These are phyloP conservation scores for Hirtodrosophila confusa DNA, from an alignment of 2,888 invertebrate species.

Conservation along the genomic window DNA sequence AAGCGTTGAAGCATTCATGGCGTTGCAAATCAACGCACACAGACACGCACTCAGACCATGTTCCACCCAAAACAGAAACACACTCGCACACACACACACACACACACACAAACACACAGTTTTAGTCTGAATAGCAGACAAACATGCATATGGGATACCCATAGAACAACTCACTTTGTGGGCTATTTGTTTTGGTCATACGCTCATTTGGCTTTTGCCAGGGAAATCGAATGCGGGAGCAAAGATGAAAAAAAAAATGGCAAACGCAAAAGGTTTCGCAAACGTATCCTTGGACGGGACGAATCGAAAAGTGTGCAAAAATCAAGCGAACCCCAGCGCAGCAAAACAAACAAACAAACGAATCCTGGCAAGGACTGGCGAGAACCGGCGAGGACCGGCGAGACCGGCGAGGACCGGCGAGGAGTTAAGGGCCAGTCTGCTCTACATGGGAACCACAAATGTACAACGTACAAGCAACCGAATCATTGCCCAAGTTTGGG, in stretches of 20 bases:
- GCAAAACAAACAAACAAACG: slow-evolving; percentile 59
- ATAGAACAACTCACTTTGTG: slow-evolving; percentile 76
- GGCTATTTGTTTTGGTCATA: slow-evolving; percentile 78
- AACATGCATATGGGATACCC: slow-evolving; percentile 53
- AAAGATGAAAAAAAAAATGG: slow-evolving; percentile 23
- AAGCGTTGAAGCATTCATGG: slow-evolving; percentile 79
- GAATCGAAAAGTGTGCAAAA: slow-evolving; percentile 60
- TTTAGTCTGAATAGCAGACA: slow-evolving; percentile 6
- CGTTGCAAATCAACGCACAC: slow-evolving; percentile 66
- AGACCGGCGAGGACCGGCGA: neutral
- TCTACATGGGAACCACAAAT: slow-evolving; percentile 52
- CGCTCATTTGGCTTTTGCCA: slow-evolving; percentile 71
- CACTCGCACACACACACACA: slow-evolving; percentile 22
- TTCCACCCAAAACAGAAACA: slow-evolving; percentile 4
- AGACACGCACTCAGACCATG: slow-evolving; percentile 17
- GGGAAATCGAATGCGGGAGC: slow-evolving; percentile 59
- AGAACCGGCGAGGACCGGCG: neutral
- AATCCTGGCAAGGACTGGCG: slow-evolving; percentile 14
- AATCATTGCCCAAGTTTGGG: slow-evolving; percentile 39
- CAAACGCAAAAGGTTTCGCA: slow-evolving; percentile 54
- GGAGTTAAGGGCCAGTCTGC: neutral
- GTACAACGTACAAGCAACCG: slow-evolving; percentile 47
- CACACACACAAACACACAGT: slow-evolving; percentile 5
- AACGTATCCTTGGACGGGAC: slow-evolving; percentile 56
- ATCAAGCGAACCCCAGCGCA: slow-evolving; percentile 58